These are phyloP conservation scores for Aptenodytes patagonicus DNA, from an alignment of 2,113 vertebrate species.

Conservation along the genomic window DNA sequence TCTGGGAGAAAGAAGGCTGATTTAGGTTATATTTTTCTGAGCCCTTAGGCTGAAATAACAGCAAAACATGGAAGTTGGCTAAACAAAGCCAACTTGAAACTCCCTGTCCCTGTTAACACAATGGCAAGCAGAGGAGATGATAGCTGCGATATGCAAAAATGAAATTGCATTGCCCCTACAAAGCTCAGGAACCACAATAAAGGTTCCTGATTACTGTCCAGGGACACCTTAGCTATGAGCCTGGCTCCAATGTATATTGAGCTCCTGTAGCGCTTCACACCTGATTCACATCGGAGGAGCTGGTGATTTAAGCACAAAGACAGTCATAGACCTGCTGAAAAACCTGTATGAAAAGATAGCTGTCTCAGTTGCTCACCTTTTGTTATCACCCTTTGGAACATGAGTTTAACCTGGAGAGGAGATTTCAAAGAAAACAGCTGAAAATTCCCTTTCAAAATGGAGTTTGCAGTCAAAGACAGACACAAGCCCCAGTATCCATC, in stretches of 20 bases:
- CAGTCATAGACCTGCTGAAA: background rate
- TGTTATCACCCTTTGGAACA: background rate
- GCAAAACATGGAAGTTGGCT: background rate
- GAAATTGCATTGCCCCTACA: background rate
- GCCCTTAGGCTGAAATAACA: background rate
- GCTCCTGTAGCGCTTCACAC: background rate
- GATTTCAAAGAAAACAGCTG: background rate
- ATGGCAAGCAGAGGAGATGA: background rate
- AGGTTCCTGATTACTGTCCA: background rate
- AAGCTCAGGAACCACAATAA: background rate
- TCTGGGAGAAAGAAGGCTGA: background rate
- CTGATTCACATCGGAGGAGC: background rate
- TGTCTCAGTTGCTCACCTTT: background rate
- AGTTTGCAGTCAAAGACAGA: background rate
- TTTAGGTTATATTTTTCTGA: background rate
- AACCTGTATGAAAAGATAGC: background rate
- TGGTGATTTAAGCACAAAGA: background rate
- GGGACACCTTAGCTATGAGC: background rate
- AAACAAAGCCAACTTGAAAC: background rate
- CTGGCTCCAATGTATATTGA: background rate
- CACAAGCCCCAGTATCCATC: background rate
- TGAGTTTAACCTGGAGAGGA: background rate
- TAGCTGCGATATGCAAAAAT: background rate
- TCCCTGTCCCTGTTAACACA: background rate
- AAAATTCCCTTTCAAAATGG: conserved; percentile 19